Base-by-base conservation (phyloP, 1,140 invertebrate genomes). In the Apis dorsata region DNA sequence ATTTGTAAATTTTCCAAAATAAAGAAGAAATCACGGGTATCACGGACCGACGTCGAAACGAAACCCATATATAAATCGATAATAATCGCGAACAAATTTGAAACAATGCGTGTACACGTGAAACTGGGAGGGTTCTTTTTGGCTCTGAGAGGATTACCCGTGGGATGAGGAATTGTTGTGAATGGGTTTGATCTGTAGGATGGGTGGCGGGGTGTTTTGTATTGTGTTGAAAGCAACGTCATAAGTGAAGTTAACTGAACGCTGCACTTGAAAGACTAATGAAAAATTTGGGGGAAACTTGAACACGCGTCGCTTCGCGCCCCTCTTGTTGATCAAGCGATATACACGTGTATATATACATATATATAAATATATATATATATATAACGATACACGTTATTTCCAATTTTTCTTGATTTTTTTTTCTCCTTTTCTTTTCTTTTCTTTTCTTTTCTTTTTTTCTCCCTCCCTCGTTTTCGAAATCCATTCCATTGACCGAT, bases 181-280 rank as follows among this genome's bases (percentile, higher is more conserved):
- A 75, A 84, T 79, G 84, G 85, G 60, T 87, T 62, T 81, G 80
- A 82, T 74, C 78, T 78, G 86, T 90, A 85, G 88, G 90, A 89
- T 73, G 86, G 88, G 85, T 90, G 88, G 90, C 84, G 83, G 89
- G 89, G 87, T 92, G 90, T 89, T 92, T 93, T 94, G 93, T 94
- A 94, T 94, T 93, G 93, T 94, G 92, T 93, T 83, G 90, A 93
- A 94, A 94, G 90, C 90, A 93, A 94, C 91, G 89, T 89, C 88
- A 91, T 94, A 94, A 94, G 93, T 94, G 92, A 94, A 94, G 89
- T 44, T 88, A 94, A 94, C 93, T 90, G 88, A 94, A 94, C 89
- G 91, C 89, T 94, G 91, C 91, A 92, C 91, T 92, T 90, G 91
- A 93, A 92, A 93, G 90, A 93, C 86, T 88, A 92, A 90, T 89